phyloP scores from a whole-genome alignment of 2,797 vertebrate genomes.

The Gobionotothen gibberifrons region DNA sequence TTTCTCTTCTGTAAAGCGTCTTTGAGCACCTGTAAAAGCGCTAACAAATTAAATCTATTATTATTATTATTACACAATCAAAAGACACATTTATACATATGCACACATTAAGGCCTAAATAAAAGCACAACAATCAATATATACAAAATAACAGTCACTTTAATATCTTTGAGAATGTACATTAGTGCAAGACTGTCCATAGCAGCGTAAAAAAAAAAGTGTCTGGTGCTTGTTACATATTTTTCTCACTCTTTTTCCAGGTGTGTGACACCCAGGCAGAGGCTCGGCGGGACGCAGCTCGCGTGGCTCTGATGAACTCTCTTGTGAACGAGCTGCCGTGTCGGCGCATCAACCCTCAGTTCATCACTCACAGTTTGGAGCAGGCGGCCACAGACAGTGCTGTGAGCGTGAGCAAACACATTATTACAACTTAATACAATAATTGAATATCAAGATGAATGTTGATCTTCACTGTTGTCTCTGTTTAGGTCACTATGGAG shows the following conservation, averaged over 20 bases:
- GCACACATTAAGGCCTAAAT: too few relatives aligned
- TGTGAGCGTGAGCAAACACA: slow-evolving; percentile 77
- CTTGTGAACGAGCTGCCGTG: slow-evolving; percentile 92
- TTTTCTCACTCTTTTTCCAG: slow-evolving; percentile 58
- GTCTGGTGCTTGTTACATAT: background rate
- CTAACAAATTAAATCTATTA: too few relatives aligned
- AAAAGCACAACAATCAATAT: too few relatives aligned
- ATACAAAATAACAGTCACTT: too few relatives aligned
- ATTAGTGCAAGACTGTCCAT: too few relatives aligned
- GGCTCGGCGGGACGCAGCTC: slow-evolving; percentile 91
- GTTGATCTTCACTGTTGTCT: slow-evolving; percentile 39
- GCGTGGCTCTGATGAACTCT: slow-evolving; percentile 93
- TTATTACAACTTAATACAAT: background rate
- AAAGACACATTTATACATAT: too few relatives aligned
- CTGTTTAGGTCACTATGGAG: slow-evolving; percentile 84
- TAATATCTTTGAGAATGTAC: too few relatives aligned
- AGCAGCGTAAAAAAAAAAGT: too few relatives aligned
- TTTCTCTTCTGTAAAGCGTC: too few relatives aligned
- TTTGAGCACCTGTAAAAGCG: too few relatives aligned
- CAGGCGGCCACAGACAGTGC: slow-evolving; percentile 87
- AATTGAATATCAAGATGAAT: background rate
- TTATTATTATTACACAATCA: too few relatives aligned
- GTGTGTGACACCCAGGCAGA: slow-evolving; percentile 91
- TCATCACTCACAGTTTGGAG: slow-evolving; percentile 88
- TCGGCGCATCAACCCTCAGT: slow-evolving; percentile 88